Evolutionary conservation across 2,888 invertebrate genomes (phyloP).

Genomic region (Ptychoptera albimana): DNA sequence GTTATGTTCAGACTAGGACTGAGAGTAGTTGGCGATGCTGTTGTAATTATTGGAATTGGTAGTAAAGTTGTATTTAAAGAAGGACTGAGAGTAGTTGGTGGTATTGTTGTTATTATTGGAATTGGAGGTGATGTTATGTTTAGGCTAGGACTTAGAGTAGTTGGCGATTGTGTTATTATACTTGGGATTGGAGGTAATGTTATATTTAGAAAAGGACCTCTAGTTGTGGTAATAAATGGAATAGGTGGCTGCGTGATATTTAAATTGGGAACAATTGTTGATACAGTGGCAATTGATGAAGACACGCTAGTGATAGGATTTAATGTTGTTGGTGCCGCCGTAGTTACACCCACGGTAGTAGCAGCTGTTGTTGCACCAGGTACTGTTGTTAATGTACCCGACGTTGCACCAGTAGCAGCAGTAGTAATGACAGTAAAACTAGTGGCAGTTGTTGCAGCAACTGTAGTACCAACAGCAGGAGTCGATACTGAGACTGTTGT

Average conservation of each 20-base stretch:
- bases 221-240: slow-evolving; percentile 13
- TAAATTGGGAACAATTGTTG: background rate
- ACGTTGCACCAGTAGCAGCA: background rate
- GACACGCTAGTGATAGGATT: background rate
- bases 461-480: background rate
- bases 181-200: slow-evolving; percentile 8
- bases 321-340: background rate
- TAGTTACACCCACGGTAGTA: background rate
- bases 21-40: background rate
- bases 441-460: background rate
- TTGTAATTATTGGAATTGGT: slow-evolving; percentile 4
- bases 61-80: background rate
- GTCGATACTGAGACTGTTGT: background rate
- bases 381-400: background rate
- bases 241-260: background rate
- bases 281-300: background rate
- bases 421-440: background rate
- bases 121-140: slow-evolving; percentile 11
- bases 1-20: background rate
- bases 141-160: slow-evolving; percentile 5
- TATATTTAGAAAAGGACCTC: slow-evolving; percentile 7
- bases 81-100: background rate
- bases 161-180: slow-evolving; percentile 9
- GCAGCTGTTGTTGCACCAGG: background rate
- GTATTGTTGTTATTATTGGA: slow-evolving; percentile 11